These are phyloP conservation scores for Telmatochromis bifrenatus DNA, from an alignment of 2,113 vertebrate genomes.

Conservation along the genomic window DNA sequence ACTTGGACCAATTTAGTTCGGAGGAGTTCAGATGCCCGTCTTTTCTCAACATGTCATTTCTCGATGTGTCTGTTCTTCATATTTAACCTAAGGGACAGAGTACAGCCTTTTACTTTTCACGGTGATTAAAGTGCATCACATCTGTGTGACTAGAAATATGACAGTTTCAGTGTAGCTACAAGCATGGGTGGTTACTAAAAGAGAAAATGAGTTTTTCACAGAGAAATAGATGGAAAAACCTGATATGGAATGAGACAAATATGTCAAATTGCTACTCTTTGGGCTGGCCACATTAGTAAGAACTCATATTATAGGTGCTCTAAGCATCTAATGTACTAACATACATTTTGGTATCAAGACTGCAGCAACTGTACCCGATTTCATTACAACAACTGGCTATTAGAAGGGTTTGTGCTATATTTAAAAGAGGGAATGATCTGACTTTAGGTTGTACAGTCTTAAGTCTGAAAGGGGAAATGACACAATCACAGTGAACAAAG, in stretches of 20 bases:
- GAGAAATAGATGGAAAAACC: not conserved
- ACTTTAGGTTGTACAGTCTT: not conserved
- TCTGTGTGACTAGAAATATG: not conserved
- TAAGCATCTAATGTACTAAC: not conserved
- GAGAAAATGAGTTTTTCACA: not conserved
- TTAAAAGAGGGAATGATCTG: not conserved
- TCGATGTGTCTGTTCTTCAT: not conserved
- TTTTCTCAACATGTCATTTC: not conserved
- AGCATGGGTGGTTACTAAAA: not conserved
- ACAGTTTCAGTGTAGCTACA: not conserved
- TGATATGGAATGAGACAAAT: not conserved
- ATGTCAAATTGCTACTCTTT: not conserved
- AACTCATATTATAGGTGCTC: not conserved
- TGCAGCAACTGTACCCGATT: not conserved
- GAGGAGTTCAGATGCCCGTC: not conserved
- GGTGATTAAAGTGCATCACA: not conserved
- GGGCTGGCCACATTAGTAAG: not conserved
- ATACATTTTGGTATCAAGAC: not conserved
- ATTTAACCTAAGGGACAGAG: not conserved
- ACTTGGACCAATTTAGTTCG: not conserved
- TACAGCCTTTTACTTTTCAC: not conserved
- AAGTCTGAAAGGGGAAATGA: not conserved
- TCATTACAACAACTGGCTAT: not conserved
- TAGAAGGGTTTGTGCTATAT: not conserved
- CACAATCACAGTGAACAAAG: not conserved